phyloP scores from a whole-genome alignment of 1,140 invertebrate species.

The Diabrotica virgifera region DNA sequence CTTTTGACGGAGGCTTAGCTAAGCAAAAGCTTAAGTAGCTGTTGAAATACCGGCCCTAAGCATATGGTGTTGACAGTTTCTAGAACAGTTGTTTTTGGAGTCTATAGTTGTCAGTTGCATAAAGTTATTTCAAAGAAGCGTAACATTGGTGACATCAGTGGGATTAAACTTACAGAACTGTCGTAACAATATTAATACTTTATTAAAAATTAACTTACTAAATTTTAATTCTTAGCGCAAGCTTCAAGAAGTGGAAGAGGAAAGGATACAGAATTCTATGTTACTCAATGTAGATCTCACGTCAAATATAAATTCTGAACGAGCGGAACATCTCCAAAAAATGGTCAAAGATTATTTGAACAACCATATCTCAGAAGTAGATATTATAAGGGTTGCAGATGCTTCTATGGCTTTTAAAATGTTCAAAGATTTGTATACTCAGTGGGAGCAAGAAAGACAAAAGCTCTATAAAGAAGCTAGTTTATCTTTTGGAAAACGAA shows the following conservation, averaged over 20 bases:
- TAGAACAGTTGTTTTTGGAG: no score
- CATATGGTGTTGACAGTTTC: no score
- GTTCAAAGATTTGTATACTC: conserved; percentile 30
- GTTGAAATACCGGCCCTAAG: no score
- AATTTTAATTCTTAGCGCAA: conserved; percentile 21
- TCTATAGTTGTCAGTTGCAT: no score
- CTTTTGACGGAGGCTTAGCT: no score
- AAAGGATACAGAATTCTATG: conserved; percentile 35
- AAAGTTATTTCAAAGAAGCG: no score
- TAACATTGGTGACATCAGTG: no score
- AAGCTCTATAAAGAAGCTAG: conserved; percentile 18
- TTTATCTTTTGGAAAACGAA: neutral
- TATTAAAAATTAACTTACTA: no score
- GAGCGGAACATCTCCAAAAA: conserved; percentile 30
- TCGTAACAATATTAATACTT: no score
- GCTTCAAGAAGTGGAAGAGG: conserved; percentile 24
- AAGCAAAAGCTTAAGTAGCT: no score
- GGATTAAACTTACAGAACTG: no score
- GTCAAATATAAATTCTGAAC: conserved; percentile 25
- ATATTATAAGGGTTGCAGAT: conserved; percentile 34
- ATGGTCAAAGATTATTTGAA: conserved; percentile 33
- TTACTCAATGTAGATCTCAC: conserved; percentile 34
- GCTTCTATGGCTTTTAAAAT: conserved; percentile 28
- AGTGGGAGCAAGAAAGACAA: conserved; percentile 24
- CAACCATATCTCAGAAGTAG: conserved; percentile 30